A percentile compares a stretch with the other conserved stretches of the same genome.
Conservation (phyloP, 2,888 invertebrate species). For the Stegana nigrithorax region DNA sequence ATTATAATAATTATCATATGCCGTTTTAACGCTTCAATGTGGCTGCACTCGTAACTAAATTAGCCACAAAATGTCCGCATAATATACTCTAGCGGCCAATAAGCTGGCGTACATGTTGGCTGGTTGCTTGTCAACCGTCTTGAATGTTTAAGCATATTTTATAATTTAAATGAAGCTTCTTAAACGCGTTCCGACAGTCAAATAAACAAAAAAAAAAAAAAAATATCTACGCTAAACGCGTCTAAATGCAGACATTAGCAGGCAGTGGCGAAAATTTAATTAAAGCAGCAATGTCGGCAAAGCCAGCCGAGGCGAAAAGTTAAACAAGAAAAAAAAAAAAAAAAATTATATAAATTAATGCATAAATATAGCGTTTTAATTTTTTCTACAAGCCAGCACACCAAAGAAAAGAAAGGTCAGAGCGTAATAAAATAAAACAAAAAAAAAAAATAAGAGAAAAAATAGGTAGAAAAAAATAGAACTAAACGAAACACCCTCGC, state of each 20-base stretch:
- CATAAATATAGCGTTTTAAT: constrained; percentile 45
- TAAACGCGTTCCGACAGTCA: too few species aligned
- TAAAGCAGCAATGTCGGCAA: constrained; percentile 43
- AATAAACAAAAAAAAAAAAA: neutral
- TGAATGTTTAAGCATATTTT: constrained; percentile 7
- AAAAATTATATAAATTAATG: constrained; percentile 26
- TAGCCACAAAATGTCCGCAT: constrained; percentile 1
- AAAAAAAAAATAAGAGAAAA: too few species aligned
- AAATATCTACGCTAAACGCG: constrained; percentile 41
- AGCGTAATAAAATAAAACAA: too few species aligned
- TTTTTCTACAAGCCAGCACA: neutral
- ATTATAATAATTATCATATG: too few species aligned
- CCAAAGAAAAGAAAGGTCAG: constrained; percentile 15
- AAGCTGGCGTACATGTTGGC: neutral
- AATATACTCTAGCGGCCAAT: constrained; percentile 1
- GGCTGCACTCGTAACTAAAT: neutral
- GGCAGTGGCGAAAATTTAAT: constrained; percentile 48
- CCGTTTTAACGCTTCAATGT: too few species aligned
- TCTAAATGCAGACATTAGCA: constrained; percentile 56
- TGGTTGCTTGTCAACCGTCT: neutral
- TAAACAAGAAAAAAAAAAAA: constrained; percentile 25
- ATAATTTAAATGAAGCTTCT: neutral
- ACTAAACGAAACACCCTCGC: too few species aligned
- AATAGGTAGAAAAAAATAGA: too few species aligned
- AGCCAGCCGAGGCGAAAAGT: too few species aligned